Evolutionary conservation across 2,888 invertebrate species (phyloP), one percentile per base, ranked within the genome.

Genomic region (Clivina fossor): DNA sequence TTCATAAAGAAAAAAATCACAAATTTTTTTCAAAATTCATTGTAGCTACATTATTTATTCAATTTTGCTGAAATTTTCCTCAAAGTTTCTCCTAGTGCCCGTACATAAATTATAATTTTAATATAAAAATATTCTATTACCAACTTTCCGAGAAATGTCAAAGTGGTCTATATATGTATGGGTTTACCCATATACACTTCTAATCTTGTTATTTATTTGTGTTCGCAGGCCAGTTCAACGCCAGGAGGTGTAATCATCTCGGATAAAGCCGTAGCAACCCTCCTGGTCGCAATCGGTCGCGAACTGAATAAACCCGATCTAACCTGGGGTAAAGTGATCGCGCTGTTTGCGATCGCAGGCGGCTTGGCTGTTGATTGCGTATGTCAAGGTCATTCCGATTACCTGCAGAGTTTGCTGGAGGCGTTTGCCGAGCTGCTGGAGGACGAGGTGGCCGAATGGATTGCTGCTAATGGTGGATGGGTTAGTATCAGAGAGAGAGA

Each of bases 381-480:
- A 66, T 69, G 86, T 62, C 76, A 88, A 76, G 83, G 90, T 61
- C 79, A 84, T 75, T 86, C 87, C 0, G 91, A 92, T 37, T 88
- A 85, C 65, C 78, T 93, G 47, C 83, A 85, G 7, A 84, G 84
- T 54, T 78, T 93, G 16, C 79, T 91, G 59, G 88, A 91, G 64
- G 86, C 87, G 33, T 85, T 92, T 65, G 81, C 84, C 0, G 85
- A 88, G 61, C 82, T 87, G 18, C 77, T 88, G 22, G 84, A 86
- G 66, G 82, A 84, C 62, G 81, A 84, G 62, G 71, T 88, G 24
- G 84, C 84, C 0, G 72, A 81, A 1, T 93, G 93, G 93, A 84
- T 93, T 8, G 85, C 86, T 47, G 78, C 83, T 40, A 88, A 90
- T 67, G 92, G 92, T 13, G 93, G 93, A 71, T 93, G 93, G 93